Conservation (phyloP, 2,113 vertebrate genomes). For the Tretioscincus oriximinensis region DNA sequence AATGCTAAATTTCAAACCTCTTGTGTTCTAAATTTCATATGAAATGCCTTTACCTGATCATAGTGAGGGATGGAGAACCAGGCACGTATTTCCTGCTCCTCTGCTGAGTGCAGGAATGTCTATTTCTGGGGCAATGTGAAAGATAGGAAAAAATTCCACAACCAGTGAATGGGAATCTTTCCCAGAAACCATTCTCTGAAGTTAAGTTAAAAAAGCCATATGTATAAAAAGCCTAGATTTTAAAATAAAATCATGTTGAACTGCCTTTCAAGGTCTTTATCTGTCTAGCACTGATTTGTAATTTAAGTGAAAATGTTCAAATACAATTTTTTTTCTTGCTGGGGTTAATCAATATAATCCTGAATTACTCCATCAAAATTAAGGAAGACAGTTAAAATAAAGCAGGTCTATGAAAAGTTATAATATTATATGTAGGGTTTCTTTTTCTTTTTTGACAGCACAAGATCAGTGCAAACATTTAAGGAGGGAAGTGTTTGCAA, state of each 20-base stretch:
- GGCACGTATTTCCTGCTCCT: too few species aligned
- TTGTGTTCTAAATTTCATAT: too few species aligned
- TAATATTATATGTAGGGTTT: neutral
- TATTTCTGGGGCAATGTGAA: too few species aligned
- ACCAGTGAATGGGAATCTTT: too few species aligned
- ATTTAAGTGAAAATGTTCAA: neutral
- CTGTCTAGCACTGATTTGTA: neutral
- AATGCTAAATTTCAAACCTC: too few species aligned
- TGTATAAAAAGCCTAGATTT: neutral
- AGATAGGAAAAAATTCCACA: too few species aligned
- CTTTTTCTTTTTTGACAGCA: neutral
- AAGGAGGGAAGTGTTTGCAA: neutral
- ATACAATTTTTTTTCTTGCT: neutral
- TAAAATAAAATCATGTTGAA: neutral
- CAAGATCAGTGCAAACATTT: neutral
- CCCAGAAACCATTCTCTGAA: too few species aligned
- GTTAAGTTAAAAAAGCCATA: neutral
- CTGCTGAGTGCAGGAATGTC: too few species aligned
- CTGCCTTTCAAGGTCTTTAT: neutral
- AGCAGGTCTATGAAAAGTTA: neutral
- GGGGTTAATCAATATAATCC: neutral
- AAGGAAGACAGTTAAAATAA: neutral
- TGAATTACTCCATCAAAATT: neutral
- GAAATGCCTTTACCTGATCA: too few species aligned
- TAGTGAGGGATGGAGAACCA: too few species aligned